Conservation (phyloP, 2,113 vertebrate genomes). For the Anhinga rufa region DNA sequence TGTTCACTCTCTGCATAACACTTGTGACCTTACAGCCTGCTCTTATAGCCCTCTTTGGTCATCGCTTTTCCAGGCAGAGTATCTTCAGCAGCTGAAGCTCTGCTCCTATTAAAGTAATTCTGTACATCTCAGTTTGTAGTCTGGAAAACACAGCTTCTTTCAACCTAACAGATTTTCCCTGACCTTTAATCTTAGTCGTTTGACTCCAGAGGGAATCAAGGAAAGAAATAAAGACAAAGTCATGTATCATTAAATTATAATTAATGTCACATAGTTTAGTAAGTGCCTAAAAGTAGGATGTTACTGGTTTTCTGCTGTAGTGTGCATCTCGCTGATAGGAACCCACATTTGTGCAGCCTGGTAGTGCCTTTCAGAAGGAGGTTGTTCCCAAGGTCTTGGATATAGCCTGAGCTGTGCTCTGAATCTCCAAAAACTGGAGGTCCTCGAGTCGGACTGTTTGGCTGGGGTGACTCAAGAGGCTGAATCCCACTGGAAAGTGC, state of each 20-base stretch:
- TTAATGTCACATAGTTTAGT: background rate
- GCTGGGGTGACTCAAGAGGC: background rate
- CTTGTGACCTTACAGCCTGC: constrained; percentile 6
- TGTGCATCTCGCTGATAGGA: background rate
- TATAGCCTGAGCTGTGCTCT: background rate
- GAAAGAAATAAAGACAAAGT: background rate
- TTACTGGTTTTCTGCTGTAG: background rate
- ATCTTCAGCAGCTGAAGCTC: background rate
- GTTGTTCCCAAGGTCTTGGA: background rate
- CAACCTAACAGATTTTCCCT: background rate
- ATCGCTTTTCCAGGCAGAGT: background rate
- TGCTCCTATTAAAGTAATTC: background rate
- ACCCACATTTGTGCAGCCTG: background rate
- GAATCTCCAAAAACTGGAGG: background rate
- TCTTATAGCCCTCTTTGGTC: background rate
- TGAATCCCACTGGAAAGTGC: background rate
- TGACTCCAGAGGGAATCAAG: background rate
- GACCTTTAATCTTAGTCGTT: background rate
- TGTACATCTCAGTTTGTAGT: background rate
- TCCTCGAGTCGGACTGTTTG: rapidly evolving
- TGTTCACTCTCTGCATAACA: constrained; percentile 1
- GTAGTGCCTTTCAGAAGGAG: background rate
- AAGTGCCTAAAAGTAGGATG: background rate
- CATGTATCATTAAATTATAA: background rate
- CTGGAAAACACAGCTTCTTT: background rate